Conservation (phyloP, 30 jellyfish, hydroid and myxozoan genomes). For the Hydra vulgaris region DNA sequence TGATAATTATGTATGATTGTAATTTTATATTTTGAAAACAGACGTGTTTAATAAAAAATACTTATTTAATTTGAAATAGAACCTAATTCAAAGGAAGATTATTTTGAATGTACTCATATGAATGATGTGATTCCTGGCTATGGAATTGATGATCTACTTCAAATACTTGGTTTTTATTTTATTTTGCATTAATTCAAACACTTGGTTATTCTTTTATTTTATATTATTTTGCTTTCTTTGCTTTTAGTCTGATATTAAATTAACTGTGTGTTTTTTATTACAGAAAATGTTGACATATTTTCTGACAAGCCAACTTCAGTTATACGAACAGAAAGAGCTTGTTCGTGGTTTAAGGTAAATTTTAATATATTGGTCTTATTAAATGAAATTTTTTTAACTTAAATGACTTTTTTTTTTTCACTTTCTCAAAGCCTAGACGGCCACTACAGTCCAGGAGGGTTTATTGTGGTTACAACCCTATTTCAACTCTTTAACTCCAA, state of each 20-base stretch:
- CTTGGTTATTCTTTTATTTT: neutral
- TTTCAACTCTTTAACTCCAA: too few species aligned
- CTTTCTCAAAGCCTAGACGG: too few species aligned
- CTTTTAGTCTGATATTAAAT: neutral
- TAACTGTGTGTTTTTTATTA: neutral
- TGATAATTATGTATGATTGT: too few species aligned
- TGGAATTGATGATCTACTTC: neutral
- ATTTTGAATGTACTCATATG: neutral
- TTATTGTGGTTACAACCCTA: too few species aligned
- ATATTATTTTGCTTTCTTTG: neutral
- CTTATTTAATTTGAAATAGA: too few species aligned
- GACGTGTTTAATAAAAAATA: too few species aligned
- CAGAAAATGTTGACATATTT: neutral
- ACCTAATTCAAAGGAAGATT: too few species aligned
- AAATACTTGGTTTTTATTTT: neutral
- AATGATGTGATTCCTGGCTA: neutral
- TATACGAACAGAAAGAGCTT: neutral
- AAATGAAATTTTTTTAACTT: too few species aligned
- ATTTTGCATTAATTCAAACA: neutral
- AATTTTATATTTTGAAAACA: too few species aligned
- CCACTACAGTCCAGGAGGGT: neutral
- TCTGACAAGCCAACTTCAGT: neutral
- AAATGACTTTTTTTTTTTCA: too few species aligned
- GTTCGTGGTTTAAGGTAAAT: neutral
- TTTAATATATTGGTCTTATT: too few species aligned